Conservation (phyloP, 2,888 invertebrate species). For the Elysia crispata region DNA sequence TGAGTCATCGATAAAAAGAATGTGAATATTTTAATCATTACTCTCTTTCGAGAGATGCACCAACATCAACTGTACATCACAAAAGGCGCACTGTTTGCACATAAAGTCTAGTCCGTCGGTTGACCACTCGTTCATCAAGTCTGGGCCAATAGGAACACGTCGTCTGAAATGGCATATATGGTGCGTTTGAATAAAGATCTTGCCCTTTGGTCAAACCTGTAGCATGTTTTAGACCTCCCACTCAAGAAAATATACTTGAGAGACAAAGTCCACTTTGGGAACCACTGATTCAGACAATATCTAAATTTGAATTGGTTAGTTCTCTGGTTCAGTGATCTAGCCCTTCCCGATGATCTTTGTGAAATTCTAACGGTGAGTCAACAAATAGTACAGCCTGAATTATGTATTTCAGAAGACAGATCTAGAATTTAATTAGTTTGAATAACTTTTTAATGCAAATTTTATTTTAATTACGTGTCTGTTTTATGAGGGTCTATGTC, state of each 20-base stretch:
- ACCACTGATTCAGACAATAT: neutral
- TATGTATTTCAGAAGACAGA: too few species aligned
- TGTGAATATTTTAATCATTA: too few species aligned
- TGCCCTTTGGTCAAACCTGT: too few species aligned
- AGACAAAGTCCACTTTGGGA: neutral
- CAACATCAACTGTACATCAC: neutral
- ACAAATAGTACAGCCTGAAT: neutral
- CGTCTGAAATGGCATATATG: neutral
- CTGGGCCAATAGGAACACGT: neutral
- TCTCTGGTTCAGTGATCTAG: constrained; percentile 10
- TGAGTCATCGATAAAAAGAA: too few species aligned
- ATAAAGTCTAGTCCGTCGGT: neutral
- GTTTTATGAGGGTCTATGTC: too few species aligned
- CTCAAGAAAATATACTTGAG: too few species aligned
- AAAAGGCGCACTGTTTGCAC: neutral
- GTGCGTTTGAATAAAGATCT: too few species aligned
- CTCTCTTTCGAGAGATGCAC: neutral
- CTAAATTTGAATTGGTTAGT: neutral
- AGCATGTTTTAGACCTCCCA: too few species aligned
- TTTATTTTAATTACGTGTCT: too few species aligned
- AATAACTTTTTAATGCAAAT: too few species aligned
- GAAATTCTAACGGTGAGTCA: neutral
- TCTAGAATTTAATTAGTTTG: too few species aligned
- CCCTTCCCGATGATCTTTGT: constrained; percentile 2
- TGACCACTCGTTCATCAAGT: constrained; percentile 10